Evolutionary conservation across 2,113 vertebrate species (phyloP).

Genomic region (Haemorhous mexicanus): DNA sequence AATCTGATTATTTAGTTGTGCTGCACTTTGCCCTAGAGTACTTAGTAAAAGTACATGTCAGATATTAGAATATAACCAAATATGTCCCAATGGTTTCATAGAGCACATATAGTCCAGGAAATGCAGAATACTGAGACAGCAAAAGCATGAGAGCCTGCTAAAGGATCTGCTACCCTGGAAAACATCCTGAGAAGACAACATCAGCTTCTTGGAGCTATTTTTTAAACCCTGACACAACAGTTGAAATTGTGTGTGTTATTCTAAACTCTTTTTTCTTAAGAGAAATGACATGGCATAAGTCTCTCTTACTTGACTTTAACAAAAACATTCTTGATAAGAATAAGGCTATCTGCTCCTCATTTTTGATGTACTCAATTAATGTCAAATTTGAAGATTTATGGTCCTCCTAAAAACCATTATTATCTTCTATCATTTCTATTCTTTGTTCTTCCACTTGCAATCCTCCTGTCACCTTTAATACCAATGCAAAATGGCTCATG

Average conservation of each 20-base stretch:
- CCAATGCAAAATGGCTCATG: not conserved
- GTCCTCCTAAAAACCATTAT: not conserved
- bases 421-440: not conserved
- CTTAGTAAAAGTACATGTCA: not conserved
- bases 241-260: not conserved
- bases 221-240: not conserved
- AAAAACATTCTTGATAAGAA: not conserved
- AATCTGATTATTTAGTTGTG: not conserved
- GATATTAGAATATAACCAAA: not conserved
- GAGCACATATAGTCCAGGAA: not conserved
- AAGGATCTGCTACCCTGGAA: not conserved
- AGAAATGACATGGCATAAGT: not conserved
- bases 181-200: not conserved
- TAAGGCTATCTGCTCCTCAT: not conserved
- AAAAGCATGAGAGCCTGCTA: not conserved
- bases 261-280: not conserved
- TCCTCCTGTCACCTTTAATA: not conserved
- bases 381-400: not conserved
- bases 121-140: not conserved
- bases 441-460: not conserved
- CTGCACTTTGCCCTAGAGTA: not conserved
- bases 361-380: not conserved
- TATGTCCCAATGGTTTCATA: not conserved
- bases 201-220: not conserved
- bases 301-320: not conserved